Conservation (phyloP, 2,113 vertebrate species). For the Nothocercus nigrocapillus region DNA sequence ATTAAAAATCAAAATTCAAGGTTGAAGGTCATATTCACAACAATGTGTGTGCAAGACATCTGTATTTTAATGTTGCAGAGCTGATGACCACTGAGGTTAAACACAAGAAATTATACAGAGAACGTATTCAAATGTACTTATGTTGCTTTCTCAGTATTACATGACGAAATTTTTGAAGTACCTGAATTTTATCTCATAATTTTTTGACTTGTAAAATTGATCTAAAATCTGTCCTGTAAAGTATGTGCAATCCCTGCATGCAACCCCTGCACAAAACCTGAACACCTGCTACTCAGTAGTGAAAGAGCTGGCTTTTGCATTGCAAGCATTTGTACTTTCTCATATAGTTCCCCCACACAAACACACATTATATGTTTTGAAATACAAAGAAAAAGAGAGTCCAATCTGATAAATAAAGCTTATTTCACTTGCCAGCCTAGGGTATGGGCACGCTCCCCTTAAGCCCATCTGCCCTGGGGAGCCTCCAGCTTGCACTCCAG, state of each 20-base stretch:
- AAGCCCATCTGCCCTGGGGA: fast-evolving
- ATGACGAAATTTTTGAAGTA: not conserved
- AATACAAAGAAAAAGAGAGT: not conserved
- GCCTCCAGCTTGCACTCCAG: not conserved
- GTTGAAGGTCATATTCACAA: not conserved
- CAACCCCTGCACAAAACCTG: not conserved
- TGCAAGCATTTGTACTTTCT: not conserved
- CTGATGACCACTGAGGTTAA: not conserved
- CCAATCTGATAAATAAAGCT: not conserved
- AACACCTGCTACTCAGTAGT: not conserved
- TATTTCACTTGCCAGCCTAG: not conserved
- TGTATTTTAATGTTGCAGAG: not conserved
- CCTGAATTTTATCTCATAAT: not conserved
- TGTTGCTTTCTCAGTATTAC: not conserved
- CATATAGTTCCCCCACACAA: not conserved
- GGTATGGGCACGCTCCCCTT: not conserved
- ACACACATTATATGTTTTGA: not conserved
- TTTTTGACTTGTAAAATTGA: not conserved
- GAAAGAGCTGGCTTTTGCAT: not conserved
- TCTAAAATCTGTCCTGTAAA: not conserved
- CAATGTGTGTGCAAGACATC: not conserved
- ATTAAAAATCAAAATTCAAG: not conserved
- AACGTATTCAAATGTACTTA: not conserved
- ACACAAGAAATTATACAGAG: not conserved
- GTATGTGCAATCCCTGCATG: fast-evolving